Conservation (phyloP, 2,888 invertebrate genomes). For the Chydorus sphaericus region DNA sequence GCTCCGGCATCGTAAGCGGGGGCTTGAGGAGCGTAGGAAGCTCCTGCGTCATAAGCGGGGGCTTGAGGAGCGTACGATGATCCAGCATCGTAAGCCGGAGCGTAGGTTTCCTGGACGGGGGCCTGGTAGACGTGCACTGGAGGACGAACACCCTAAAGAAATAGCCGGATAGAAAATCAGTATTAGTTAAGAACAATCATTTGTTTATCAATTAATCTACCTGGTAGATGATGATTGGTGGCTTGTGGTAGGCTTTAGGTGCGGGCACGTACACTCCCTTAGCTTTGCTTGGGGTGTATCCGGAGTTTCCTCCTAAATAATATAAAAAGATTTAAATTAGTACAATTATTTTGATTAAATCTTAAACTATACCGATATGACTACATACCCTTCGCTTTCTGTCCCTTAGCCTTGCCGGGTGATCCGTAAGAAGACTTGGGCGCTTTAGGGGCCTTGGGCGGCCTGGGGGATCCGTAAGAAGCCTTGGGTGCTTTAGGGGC, state of each 20-base stretch:
- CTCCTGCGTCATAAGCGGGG: slow-evolving; percentile 4
- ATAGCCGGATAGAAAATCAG: no score
- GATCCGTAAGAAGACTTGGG: slow-evolving; percentile 16
- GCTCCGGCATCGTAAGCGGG: not conserved
- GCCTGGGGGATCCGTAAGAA: slow-evolving; percentile 17
- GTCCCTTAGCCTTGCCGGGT: slow-evolving; percentile 16
- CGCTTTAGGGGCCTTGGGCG: slow-evolving; percentile 15
- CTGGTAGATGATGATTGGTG: slow-evolving; percentile 28
- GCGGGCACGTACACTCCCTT: slow-evolving; percentile 23
- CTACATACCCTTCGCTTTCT: no score
- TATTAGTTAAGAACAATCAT: no score
- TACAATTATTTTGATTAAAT: no score
- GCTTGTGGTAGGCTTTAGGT: slow-evolving; percentile 21
- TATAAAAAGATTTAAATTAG: no score
- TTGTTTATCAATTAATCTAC: no score
- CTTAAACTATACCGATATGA: no score
- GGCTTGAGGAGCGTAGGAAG: slow-evolving; percentile 1
- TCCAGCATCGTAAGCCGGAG: slow-evolving; percentile 4
- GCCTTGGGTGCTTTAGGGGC: slow-evolving; percentile 16
- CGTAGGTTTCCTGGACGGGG: slow-evolving; percentile 16
- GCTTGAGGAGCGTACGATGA: not conserved
- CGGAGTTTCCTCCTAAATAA: no score
- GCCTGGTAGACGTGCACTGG: slow-evolving; percentile 29
- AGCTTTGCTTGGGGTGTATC: slow-evolving; percentile 11
- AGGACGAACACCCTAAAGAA: slow-evolving; percentile 26